Base-by-base conservation (phyloP, 2,888 invertebrate species). In the Saturnia japonica region DNA sequence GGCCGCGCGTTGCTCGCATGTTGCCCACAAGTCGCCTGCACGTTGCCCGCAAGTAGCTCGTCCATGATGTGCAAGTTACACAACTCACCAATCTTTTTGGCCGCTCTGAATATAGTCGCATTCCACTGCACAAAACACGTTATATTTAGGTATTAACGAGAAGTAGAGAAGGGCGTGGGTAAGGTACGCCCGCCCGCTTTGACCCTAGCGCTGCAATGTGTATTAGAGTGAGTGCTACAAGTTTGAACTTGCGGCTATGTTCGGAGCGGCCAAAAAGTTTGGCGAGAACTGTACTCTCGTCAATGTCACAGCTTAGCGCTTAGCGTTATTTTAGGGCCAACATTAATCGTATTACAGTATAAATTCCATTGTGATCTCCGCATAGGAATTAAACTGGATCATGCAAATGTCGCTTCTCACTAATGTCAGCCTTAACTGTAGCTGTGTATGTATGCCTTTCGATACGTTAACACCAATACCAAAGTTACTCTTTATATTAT, bases 381-480 rank as follows among this genome's bases (percentile, higher is more conserved):
- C 16, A n/a, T 54, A 70, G 8, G 16, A 19, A 62, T 62, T 45
- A 51, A 71, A 28, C 28, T 51, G 68, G 25, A 51, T 54, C 60
- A 64, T n/a, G 34, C 40, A 62, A n/a, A 22, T 64, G 25, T 62
- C 43, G 64, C 71, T 64, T 68, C 45, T 47, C 45, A 62, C 47
- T 68, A 60, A 62, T 51, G 51, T 25, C 60, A 42, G 71, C 60
- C 64, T 71, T 42, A 28, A 71, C 51, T 40, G 68, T 68, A 71
- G 57, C 62, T 62, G 62, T 71, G 68, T 71, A 68, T 75, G 68
- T 82, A 83, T 82, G 83, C 82, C 82, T 84, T 84, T 84, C 80
- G 77, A 85, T 80, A 82, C 79, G 77, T 80, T 87, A 87, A 90
- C 90, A 91, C 88, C 88, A 89, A 93, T 92, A 93, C 93, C 93